Evolutionary conservation across 2,113 vertebrate genomes (phyloP).

Genomic region (Hippocampus guttulatus): DNA sequence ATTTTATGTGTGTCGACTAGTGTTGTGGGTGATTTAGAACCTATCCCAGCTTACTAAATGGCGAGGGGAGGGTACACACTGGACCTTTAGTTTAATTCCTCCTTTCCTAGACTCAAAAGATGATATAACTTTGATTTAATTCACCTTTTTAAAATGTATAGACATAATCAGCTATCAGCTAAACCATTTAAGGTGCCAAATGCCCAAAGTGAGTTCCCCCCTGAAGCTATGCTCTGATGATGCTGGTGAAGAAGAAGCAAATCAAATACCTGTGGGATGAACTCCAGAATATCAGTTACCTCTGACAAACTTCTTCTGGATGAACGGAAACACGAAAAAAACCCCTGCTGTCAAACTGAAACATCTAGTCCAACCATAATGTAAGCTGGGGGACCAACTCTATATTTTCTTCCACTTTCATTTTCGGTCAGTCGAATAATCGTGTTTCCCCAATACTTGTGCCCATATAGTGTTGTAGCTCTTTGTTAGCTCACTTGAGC

Average conservation of each 20-base stretch:
- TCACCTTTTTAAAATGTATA: too few relatives aligned
- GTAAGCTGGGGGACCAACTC: neutral
- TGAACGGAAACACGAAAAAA: neutral
- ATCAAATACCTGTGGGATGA: neutral
- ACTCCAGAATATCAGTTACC: neutral
- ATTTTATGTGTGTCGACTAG: neutral
- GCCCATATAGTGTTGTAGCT: neutral
- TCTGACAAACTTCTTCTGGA: neutral
- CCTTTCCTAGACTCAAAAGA: too few relatives aligned
- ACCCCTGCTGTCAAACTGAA: neutral
- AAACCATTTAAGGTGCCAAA: too few relatives aligned
- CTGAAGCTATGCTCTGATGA: too few relatives aligned
- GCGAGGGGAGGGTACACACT: neutral
- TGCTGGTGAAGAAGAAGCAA: neutral
- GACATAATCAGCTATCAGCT: too few relatives aligned
- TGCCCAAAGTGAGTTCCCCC: too few relatives aligned
- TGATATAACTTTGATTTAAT: too few relatives aligned
- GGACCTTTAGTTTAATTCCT: neutral
- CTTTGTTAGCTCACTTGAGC: neutral
- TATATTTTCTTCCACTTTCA: neutral
- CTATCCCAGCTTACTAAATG: neutral
- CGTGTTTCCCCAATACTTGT: neutral
- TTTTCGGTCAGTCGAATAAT: neutral
- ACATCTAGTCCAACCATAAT: neutral
- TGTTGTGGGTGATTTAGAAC: neutral